A percentile compares a stretch with the other conserved stretches of the same genome.
Conservation (phyloP, 2,888 invertebrate genomes). For the Syrista parreyssii region DNA sequence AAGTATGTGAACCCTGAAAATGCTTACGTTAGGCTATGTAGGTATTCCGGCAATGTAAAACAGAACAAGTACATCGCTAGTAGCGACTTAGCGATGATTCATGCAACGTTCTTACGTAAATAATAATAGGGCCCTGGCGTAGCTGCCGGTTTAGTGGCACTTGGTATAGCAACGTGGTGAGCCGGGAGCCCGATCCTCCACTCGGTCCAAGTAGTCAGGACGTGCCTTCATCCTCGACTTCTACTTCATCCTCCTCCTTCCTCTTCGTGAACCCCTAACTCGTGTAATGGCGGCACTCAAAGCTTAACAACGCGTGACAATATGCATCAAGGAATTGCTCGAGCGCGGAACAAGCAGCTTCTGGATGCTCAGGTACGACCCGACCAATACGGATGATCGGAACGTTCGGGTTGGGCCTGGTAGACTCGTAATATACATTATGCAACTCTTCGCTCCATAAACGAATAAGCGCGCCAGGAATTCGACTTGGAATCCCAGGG, state of each 20-base stretch:
- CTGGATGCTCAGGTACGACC: slow-evolving; percentile 15
- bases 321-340: slow-evolving; percentile 59
- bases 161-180: neutral
- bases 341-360: slow-evolving; percentile 41
- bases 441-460: slow-evolving; percentile 23
- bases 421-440: neutral
- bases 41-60: neutral
- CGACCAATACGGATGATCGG: neutral
- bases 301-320: slow-evolving; percentile 64
- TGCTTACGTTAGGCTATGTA: neutral
- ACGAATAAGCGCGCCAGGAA: slow-evolving; percentile 51
- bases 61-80: neutral
- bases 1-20: neutral
- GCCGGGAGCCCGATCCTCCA: neutral
- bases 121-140: slow-evolving; percentile 24
- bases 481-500: slow-evolving; percentile 39
- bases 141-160: neutral
- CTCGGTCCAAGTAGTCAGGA: neutral
- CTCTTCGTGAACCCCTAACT: slow-evolving; percentile 34
- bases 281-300: slow-evolving; percentile 55
- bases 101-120: slow-evolving; percentile 29
- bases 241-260: neutral
- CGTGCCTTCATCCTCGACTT: neutral
- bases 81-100: slow-evolving; percentile 3
- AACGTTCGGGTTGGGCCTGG: neutral